phyloP scores from a whole-genome alignment of 2,113 vertebrate genomes.

The Hymenochirus boettgeri region DNA sequence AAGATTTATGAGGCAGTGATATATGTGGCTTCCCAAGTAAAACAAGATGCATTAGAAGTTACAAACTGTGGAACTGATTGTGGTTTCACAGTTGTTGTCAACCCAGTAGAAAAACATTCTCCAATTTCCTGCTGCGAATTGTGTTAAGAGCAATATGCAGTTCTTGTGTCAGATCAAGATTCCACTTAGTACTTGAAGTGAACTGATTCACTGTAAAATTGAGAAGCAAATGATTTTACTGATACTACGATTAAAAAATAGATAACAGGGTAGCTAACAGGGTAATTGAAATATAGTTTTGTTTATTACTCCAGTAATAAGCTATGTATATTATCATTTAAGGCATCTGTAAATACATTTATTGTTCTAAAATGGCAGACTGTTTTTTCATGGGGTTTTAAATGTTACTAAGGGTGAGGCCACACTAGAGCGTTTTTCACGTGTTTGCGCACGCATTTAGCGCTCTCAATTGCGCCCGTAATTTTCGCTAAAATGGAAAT shows the following conservation, averaged over 20 bases:
- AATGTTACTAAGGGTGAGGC: no score
- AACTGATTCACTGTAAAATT: slow-evolving; percentile 38
- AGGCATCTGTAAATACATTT: slow-evolving; percentile 9
- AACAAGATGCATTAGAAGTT: slow-evolving; percentile 25
- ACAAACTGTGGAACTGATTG: slow-evolving; percentile 35
- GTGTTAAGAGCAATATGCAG: slow-evolving; percentile 43
- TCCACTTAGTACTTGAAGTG: slow-evolving; percentile 33
- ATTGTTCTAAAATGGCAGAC: slow-evolving; percentile 24
- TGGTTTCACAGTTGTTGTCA: slow-evolving; percentile 34
- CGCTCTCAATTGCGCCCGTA: no score
- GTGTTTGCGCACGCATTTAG: no score
- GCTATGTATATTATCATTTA: no score
- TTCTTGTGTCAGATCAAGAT: slow-evolving; percentile 41
- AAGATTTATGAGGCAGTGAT: slow-evolving; percentile 1
- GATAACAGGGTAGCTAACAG: slow-evolving; percentile 17
- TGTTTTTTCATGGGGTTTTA: no score
- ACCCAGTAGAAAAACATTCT: slow-evolving; percentile 39
- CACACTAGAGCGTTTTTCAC: no score
- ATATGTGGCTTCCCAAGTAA: slow-evolving; percentile 23
- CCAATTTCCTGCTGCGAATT: slow-evolving; percentile 40
- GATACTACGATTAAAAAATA: slow-evolving; percentile 20
- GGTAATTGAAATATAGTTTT: no score
- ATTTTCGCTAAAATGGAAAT: no score
- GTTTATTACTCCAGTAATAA: no score
- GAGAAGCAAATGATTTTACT: slow-evolving; percentile 37